These are phyloP conservation scores for Otis tarda DNA, from an alignment of 2,113 vertebrate species.

Conservation along the genomic window DNA sequence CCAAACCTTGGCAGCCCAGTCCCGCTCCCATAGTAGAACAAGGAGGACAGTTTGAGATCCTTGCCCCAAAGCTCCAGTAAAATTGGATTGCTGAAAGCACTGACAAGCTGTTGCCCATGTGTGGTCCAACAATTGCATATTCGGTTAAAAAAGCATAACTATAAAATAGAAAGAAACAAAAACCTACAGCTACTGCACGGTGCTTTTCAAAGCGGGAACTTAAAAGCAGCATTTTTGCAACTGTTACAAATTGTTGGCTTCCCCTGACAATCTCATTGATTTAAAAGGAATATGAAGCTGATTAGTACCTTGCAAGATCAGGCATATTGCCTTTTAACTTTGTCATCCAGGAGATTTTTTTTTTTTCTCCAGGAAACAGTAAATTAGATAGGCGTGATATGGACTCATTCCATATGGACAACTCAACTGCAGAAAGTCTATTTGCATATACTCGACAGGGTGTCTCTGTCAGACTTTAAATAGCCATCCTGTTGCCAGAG, in stretches of 20 bases:
- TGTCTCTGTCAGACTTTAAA: constrained; percentile 18
- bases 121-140: background rate
- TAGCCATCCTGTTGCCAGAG: background rate
- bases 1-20: background rate
- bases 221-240: constrained; percentile 16
- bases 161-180: constrained; percentile 19
- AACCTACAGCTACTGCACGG: background rate
- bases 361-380: background rate
- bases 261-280: background rate
- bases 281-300: background rate
- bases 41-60: background rate
- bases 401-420: background rate
- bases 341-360: background rate
- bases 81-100: background rate
- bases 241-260: background rate
- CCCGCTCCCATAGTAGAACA: background rate
- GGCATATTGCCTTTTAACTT: constrained; percentile 29
- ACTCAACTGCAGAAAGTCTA: background rate
- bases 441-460: constrained; percentile 1
- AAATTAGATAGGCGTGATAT: background rate
- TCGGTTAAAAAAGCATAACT: background rate
- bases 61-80: background rate
- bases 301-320: constrained; percentile 37
- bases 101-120: background rate
- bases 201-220: constrained; percentile 19